Conservation (phyloP, 2,113 vertebrate species). For the Callopanchax toddi region DNA sequence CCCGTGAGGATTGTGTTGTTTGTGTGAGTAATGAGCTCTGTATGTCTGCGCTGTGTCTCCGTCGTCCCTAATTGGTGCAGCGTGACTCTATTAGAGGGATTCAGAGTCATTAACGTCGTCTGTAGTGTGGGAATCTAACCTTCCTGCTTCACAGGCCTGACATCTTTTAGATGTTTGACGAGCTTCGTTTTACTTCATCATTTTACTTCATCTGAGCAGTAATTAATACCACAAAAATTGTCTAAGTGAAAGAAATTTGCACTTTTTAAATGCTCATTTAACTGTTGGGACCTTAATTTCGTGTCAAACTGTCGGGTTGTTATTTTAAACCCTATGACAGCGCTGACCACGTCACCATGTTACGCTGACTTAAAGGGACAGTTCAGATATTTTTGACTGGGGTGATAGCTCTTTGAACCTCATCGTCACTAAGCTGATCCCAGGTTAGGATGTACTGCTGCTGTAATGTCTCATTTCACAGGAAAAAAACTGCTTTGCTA, state of each 20-base stretch:
- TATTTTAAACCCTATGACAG: too few relatives aligned
- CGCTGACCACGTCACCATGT: too few relatives aligned
- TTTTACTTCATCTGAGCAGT: conserved; percentile 12
- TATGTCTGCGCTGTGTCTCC: conserved; percentile 43
- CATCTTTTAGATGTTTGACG: conserved; percentile 7
- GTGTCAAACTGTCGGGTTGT: too few relatives aligned
- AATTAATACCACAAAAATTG: conserved; percentile 1
- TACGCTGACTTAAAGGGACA: too few relatives aligned
- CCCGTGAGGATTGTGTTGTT: conserved; percentile 57
- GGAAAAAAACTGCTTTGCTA: too few relatives aligned
- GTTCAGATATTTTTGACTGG: too few relatives aligned
- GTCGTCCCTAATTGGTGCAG: conserved; percentile 68
- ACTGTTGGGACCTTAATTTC: too few relatives aligned
- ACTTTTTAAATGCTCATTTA: too few relatives aligned
- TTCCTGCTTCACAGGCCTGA: conserved; percentile 1
- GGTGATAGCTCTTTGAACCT: too few relatives aligned
- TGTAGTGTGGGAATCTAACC: conserved; percentile 20
- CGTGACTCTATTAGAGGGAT: conserved; percentile 66
- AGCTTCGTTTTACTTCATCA: background rate
- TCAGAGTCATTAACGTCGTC: conserved; percentile 60
- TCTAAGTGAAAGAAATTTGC: background rate
- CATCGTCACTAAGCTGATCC: too few relatives aligned
- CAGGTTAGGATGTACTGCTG: too few relatives aligned
- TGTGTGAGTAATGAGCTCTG: conserved; percentile 69
- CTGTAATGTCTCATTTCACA: too few relatives aligned